phyloP scores from a whole-genome alignment of 2,888 invertebrate genomes.

The Lasioglossum pauxillum region DNA sequence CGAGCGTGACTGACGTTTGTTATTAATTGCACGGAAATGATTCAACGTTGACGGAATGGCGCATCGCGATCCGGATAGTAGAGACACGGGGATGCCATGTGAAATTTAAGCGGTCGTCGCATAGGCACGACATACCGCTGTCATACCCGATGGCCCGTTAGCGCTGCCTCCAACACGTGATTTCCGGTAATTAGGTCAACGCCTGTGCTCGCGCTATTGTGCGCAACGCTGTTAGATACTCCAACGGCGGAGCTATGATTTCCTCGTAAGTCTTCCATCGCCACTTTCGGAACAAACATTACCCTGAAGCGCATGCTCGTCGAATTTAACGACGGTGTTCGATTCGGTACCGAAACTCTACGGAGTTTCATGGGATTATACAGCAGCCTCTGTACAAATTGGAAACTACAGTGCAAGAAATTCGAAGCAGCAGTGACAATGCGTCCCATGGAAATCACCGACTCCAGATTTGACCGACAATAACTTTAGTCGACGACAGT shows the following conservation, averaged over 20 bases:
- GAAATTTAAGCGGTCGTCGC: conserved; percentile 63
- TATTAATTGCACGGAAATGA: conserved; percentile 33
- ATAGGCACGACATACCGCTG: conserved; percentile 47
- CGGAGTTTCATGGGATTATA: neutral
- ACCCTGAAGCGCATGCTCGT: neutral
- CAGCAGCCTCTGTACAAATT: neutral
- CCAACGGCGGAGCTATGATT: conserved; percentile 32
- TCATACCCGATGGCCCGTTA: conserved; percentile 64
- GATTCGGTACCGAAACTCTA: neutral
- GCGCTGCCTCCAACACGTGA: conserved; percentile 60
- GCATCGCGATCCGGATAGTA: conserved; percentile 25
- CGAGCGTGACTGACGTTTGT: conserved; percentile 5
- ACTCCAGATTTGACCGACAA: too few species aligned
- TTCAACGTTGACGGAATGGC: conserved; percentile 35
- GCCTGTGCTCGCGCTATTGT: conserved; percentile 49
- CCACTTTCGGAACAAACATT: conserved; percentile 15
- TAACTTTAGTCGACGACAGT: too few species aligned
- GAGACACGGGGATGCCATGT: conserved; percentile 47
- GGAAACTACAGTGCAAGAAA: neutral
- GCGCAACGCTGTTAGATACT: conserved; percentile 45
- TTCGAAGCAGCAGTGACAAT: too few species aligned
- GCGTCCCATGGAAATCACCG: too few species aligned
- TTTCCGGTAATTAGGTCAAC: conserved; percentile 69
- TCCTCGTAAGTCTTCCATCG: conserved; percentile 21
- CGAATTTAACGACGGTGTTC: neutral